Evolutionary conservation across 2,797 vertebrate species (phyloP).

Genomic region (Iguana delicatissima): DNA sequence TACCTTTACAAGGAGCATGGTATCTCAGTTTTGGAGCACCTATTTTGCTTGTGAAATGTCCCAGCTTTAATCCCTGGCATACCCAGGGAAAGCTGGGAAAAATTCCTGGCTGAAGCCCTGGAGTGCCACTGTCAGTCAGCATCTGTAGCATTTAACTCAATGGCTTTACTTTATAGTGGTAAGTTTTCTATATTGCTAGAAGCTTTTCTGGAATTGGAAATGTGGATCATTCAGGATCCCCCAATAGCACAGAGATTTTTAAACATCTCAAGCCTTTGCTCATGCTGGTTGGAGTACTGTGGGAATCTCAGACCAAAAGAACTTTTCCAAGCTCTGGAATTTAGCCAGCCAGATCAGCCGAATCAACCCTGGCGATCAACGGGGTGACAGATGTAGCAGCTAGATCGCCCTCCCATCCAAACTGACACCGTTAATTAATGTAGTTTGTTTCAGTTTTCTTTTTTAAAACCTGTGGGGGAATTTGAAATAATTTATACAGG

Average conservation of each 20-base stretch:
- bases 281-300: too few species aligned
- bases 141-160: too few species aligned
- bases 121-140: neutral
- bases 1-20: neutral
- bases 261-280: too few species aligned
- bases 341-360: too few species aligned
- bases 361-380: too few species aligned
- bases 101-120: neutral
- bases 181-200: neutral
- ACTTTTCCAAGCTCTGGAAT: neutral
- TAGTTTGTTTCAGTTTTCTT: too few species aligned
- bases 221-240: neutral
- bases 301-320: neutral
- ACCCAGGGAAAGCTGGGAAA: neutral
- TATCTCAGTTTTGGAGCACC: neutral
- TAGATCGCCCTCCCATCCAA: too few species aligned
- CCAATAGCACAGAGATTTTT: too few species aligned
- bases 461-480: neutral
- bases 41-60: neutral
- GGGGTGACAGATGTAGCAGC: too few species aligned
- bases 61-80: neutral
- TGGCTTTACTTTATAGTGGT: neutral
- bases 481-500: neutral
- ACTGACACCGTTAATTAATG: too few species aligned
- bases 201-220: neutral